These are phyloP conservation scores for Cyprinodon variegatus DNA, from an alignment of 2,113 vertebrate genomes.

Conservation along the genomic window DNA sequence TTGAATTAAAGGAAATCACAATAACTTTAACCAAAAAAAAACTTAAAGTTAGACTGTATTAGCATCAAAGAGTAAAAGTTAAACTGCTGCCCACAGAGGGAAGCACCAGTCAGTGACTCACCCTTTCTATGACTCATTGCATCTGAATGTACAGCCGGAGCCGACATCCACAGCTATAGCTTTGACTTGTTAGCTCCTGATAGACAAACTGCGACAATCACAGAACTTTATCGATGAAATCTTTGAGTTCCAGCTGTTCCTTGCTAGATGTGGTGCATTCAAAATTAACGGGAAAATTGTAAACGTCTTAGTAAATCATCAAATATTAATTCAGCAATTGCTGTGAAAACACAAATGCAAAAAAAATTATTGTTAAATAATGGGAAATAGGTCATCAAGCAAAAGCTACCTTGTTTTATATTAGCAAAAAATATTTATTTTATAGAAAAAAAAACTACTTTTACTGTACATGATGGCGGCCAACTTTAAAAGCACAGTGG, in stretches of 20 bases:
- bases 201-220: neutral
- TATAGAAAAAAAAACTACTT: no score
- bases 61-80: slow-evolving; percentile 29
- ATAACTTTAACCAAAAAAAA: neutral
- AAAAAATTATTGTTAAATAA: no score
- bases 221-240: neutral
- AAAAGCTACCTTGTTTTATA: no score
- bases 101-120: slow-evolving; percentile 52
- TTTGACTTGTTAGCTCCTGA: neutral
- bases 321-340: neutral
- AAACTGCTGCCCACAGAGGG: slow-evolving; percentile 38
- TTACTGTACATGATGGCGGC: no score
- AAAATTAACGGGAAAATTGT: neutral
- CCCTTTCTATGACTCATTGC: slow-evolving; percentile 61
- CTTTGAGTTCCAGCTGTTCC: neutral
- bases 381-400: no score
- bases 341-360: neutral
- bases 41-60: neutral
- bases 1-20: neutral
- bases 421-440: no score
- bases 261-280: no score
- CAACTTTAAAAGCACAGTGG: no score
- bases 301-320: neutral
- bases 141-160: slow-evolving; percentile 43
- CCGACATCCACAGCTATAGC: neutral